A percentile compares a stretch with the other conserved stretches of the same genome.
These are phyloP conservation scores for Heliconius aoede DNA, from an alignment of 2,888 invertebrate species.

Conservation along the genomic window DNA sequence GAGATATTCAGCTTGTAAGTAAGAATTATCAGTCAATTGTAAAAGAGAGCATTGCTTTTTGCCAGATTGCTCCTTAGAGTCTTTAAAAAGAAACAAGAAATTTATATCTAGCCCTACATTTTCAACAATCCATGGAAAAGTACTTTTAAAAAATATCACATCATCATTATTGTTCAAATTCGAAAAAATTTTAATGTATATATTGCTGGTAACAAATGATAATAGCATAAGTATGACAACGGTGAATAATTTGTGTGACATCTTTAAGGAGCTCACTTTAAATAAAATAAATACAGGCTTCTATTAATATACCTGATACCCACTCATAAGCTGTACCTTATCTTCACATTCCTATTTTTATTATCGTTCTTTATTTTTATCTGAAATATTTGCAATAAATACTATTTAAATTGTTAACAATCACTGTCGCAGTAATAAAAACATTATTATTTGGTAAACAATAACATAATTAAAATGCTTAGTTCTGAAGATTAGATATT, in stretches of 20 bases:
- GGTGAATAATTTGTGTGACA: constrained; percentile 22
- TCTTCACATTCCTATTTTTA: constrained; percentile 29
- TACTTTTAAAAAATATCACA: constrained; percentile 51
- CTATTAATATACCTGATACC: not conserved
- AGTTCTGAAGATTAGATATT: not conserved
- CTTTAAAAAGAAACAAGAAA: constrained; percentile 52
- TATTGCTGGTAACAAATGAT: constrained; percentile 41
- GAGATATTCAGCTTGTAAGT: constrained; percentile 48
- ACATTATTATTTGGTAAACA: not conserved
- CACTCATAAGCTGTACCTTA: not conserved
- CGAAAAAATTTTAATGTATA: constrained; percentile 52
- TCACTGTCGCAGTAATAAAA: not conserved
- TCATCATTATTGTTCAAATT: constrained; percentile 52
- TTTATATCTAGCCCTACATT: constrained; percentile 52
- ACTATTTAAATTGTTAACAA: not conserved
- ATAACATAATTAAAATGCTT: not conserved
- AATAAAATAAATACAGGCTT: not conserved
- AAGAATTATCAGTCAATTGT: constrained; percentile 45
- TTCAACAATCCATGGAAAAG: constrained; percentile 54
- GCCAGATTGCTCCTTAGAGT: constrained; percentile 48
- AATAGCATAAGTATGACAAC: constrained; percentile 19
- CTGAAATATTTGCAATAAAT: constrained; percentile 12
- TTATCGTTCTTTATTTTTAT: not conserved
- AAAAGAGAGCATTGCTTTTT: constrained; percentile 51
- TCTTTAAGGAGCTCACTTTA: constrained; percentile 24